phyloP scores from a whole-genome alignment of 1,140 invertebrate genomes.

The Leptinotarsa texana region DNA sequence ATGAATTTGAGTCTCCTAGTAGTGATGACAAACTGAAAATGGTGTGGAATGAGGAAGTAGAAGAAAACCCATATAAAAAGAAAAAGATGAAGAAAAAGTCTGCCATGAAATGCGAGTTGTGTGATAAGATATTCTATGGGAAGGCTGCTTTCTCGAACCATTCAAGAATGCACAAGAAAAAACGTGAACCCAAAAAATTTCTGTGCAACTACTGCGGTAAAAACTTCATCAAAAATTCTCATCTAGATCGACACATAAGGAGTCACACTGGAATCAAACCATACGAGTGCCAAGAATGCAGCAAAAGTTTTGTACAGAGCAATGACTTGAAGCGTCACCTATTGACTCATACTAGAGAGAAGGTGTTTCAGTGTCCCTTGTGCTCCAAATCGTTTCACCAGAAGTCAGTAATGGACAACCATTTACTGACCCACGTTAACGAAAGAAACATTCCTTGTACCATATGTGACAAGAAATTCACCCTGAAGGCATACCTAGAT shows the following conservation, averaged over 20 bases:
- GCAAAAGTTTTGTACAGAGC: conserved; percentile 23
- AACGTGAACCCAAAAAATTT: conserved; percentile 35
- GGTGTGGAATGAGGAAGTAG: background rate
- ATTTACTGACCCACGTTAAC: conserved; percentile 16
- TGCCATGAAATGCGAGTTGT: conserved; percentile 35
- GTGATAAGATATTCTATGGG: conserved; percentile 38
- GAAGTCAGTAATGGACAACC: conserved; percentile 21
- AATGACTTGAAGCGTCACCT: conserved; percentile 26
- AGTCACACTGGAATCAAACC: conserved; percentile 60
- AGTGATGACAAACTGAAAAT: background rate
- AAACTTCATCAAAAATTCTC: conserved; percentile 32
- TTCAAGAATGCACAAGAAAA: conserved; percentile 29
- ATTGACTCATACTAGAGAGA: conserved; percentile 24
- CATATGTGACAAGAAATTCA: conserved; percentile 31
- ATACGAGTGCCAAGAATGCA: conserved; percentile 60
- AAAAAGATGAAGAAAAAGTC: conserved; percentile 30
- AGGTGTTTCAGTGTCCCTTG: conserved; percentile 17
- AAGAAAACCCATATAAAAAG: conserved; percentile 12
- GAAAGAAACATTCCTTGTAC: conserved; percentile 14
- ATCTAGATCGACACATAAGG: conserved; percentile 25
- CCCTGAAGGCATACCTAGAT: conserved; percentile 33
- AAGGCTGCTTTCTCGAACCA: conserved; percentile 36
- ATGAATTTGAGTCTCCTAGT: background rate
- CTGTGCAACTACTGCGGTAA: conserved; percentile 41
- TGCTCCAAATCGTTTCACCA: conserved; percentile 25